Evolutionary conservation across 2,888 invertebrate genomes (phyloP), one percentile per base, ranked within the genome.

Genomic region (Pycnomerus fuliginosus): DNA sequence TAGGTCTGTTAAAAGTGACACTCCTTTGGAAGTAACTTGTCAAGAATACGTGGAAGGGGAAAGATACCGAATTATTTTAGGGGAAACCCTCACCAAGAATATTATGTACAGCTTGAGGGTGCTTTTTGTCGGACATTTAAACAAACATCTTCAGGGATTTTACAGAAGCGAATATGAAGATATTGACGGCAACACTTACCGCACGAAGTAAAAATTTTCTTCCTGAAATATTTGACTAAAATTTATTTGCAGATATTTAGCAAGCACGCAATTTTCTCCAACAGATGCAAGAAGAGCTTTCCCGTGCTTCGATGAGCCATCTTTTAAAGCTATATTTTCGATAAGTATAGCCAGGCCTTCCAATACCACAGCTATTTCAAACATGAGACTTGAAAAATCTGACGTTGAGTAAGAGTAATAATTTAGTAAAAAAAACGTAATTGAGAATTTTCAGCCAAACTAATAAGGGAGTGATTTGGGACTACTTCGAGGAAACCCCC

Each of bases 301-400:
- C 65, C 92, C 92, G 3, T 91, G 91, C 67, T 89, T 90, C 61
- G 93, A 93, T 61, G 90, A 92, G 54, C 92, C 92, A 1, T 76
- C 78, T 10, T 85, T 87, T 63, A 90, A 91, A 65, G 86, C 91
- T 0, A 80, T 73, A 17, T 92, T 90, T 52, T 77, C 77, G 3
- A 77, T 93, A 14, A 82, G 78, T 36, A 79, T 92, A 33, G 75
- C 76, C 3, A 77, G 83, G 53, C 76, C 79, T 11, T 41, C 52
- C 0, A 69, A 69, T 38, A 79, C 77, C 65, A 76, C 73, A 5
- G 74, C 79, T 1, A 66, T 82, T 34, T 83, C 85, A 3, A 87
- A 87, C 62, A 86, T 85, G 85, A 84, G 84, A 1, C 67, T 79
- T n/a, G 67, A 56, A 17, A 64, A 65, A 3, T 53, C 60, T 10